Conservation (phyloP, 2,113 vertebrate species). For the Nanger granti region DNA sequence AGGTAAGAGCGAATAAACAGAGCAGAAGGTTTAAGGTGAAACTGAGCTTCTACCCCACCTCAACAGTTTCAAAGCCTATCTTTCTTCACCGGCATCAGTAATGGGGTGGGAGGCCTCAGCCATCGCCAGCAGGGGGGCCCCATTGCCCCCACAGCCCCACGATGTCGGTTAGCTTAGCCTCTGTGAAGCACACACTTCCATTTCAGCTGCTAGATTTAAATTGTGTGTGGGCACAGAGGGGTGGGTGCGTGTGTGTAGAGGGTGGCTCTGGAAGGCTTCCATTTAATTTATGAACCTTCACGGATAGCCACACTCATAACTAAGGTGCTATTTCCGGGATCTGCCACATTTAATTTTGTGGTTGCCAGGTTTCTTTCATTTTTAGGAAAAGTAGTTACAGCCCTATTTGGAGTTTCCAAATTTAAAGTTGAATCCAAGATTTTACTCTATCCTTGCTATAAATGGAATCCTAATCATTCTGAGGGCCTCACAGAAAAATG, state of each 20-base stretch:
- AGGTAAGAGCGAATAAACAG: neutral
- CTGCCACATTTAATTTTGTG: conserved; percentile 41
- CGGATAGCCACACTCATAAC: neutral
- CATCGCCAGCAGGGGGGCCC: neutral
- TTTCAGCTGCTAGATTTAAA: neutral
- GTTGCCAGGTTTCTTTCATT: conserved; percentile 39
- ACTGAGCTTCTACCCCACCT: neutral
- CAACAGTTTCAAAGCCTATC: neutral
- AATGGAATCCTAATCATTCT: neutral
- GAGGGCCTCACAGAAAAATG: neutral
- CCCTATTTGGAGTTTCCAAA: conserved; percentile 32
- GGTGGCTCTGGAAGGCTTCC: neutral
- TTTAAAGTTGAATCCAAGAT: conserved; percentile 17
- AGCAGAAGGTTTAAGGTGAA: neutral
- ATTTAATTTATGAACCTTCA: neutral
- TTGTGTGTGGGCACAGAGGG: neutral
- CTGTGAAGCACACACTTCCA: neutral
- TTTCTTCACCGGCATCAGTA: neutral
- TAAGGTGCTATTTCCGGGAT: conserved; percentile 20
- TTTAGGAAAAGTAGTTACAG: conserved; percentile 25
- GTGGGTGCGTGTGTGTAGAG: neutral
- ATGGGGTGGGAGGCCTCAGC: too few relatives aligned
- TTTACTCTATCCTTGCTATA: conserved; percentile 29
- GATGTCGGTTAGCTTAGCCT: neutral
- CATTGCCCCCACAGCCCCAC: neutral